Evolutionary conservation across 2,888 invertebrate genomes (phyloP), one percentile per base, ranked within the genome.

Genomic region (Drosophila mercatorum): DNA sequence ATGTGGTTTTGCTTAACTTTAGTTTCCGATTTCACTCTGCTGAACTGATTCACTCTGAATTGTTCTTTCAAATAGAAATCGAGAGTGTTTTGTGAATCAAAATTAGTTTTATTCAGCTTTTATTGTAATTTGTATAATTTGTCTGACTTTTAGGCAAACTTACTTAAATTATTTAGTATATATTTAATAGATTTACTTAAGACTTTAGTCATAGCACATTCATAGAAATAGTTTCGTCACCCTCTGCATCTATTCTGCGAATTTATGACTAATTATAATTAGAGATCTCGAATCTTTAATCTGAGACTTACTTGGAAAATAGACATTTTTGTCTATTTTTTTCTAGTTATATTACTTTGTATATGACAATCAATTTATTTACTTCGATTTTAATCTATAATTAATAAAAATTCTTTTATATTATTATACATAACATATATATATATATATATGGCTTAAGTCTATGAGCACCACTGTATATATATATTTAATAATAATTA

Each of bases 11-110:
- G 44, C 31, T 47, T 12, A 34, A 5, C 31, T 31, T 52, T n/a
- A 5, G 47, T 49, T 51, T 65, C 11, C 12, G 43, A 46, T 68
- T 57, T 47, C 64, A 34, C 6, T 14, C 2, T 10, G 8, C 14
- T 14, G 12, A 12, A 7, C 7, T 34, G n/a, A 51, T 34, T 51
- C 11, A 34, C n/a, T 28, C 10, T n/a, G 28, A 3, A 47, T 7
- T 10, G 17, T 4, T 43, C 10, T 14, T n/a, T 17, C 5, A 6
- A 10, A 34, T 17, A 3, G 11, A 51, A 34, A 34, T 11, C 8
- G 11, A 38, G 12, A 26, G 36, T 2, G 0, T 52, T 38, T 36
- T 14, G 8, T 38, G 22, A 53, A 26, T 53, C 38, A 53, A 38
- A 22, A 22, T 22, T 22, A 22, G 22, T 2, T 22, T 2, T 22